phyloP scores from a whole-genome alignment of 2,113 vertebrate genomes.

The Erpornis zantholeuca region DNA sequence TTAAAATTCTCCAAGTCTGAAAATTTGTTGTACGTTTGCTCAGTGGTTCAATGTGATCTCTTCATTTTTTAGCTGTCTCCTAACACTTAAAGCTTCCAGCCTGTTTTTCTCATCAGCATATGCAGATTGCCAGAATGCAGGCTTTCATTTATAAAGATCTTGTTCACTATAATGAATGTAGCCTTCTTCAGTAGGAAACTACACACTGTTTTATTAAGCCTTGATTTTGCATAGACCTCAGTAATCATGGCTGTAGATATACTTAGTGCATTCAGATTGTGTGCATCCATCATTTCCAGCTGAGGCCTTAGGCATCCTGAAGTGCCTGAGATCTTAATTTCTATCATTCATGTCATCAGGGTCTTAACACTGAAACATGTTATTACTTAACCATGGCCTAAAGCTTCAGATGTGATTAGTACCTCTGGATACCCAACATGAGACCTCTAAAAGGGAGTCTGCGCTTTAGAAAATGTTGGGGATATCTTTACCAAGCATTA shows the following conservation, averaged over 20 bases:
- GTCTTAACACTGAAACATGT: conserved; percentile 17
- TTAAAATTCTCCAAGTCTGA: not conserved
- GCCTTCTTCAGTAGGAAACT: conserved; percentile 23
- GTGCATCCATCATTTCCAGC: conserved; percentile 32
- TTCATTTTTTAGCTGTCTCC: not conserved
- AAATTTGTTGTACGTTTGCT: not conserved
- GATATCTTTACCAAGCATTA: not conserved
- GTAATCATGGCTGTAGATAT: conserved; percentile 29
- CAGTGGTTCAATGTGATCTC: not conserved
- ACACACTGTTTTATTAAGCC: conserved; percentile 20
- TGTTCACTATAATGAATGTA: conserved; percentile 18
- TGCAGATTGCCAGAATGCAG: not conserved
- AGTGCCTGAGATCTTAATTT: conserved; percentile 42
- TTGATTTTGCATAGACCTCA: conserved; percentile 44
- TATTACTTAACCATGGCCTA: not conserved
- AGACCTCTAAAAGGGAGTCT: not conserved
- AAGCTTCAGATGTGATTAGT: not conserved
- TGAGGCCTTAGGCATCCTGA: conserved; percentile 30
- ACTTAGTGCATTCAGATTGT: conserved; percentile 38
- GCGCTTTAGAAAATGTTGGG: not conserved
- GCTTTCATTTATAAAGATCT: conserved; percentile 6
- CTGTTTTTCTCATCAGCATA: not conserved
- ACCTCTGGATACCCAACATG: not conserved
- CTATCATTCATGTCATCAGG: conserved; percentile 44
- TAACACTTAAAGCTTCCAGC: not conserved